phyloP scores from a whole-genome alignment of 2,797 vertebrate genomes.

The Sebastes oblongus region DNA sequence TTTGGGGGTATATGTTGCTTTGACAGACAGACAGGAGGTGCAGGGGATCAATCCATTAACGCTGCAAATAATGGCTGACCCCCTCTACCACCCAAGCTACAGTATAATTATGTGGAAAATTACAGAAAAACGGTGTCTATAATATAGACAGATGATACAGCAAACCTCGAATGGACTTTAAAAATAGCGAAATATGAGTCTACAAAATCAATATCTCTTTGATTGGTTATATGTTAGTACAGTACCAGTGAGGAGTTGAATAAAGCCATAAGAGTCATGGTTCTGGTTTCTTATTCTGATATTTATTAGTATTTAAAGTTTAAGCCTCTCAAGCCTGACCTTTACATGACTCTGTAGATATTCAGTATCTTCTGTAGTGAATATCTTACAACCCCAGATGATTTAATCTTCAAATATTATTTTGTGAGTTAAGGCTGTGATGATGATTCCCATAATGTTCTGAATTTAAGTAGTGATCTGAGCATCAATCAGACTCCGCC shows the following conservation, averaged over 20 bases:
- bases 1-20: no score
- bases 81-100: no score
- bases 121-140: no score
- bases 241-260: not conserved
- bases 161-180: not conserved
- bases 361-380: not conserved
- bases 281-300: not conserved
- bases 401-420: not conserved
- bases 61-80: no score
- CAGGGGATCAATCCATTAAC: no score
- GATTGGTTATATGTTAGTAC: not conserved
- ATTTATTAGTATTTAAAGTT: not conserved
- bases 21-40: no score
- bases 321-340: not conserved
- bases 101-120: no score
- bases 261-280: not conserved
- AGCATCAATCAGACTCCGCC: not conserved
- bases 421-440: not conserved
- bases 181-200: not conserved
- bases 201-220: not conserved
- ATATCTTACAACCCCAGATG: not conserved
- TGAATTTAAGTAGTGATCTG: not conserved
- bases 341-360: not conserved
- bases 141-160: no score
- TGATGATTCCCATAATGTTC: not conserved